phyloP scores from a whole-genome alignment of 64 coral and sea anemone genomes.

The Porites lutea region DNA sequence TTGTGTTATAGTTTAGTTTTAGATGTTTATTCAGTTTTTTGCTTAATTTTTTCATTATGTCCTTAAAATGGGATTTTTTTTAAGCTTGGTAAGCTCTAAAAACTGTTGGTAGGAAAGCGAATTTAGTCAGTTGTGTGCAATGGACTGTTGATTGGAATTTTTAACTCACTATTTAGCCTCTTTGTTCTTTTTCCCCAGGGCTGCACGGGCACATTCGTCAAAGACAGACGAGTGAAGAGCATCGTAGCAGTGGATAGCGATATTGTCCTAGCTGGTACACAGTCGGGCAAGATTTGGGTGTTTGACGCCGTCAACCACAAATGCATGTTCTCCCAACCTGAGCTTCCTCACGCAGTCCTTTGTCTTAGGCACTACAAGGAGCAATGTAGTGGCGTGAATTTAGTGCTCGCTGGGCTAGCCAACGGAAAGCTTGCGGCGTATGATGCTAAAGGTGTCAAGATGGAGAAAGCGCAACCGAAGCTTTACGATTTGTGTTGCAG shows the following conservation, averaged over 20 bases:
- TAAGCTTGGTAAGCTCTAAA: too few species aligned
- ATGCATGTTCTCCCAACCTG: conserved; percentile 58
- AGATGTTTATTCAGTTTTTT: too few species aligned
- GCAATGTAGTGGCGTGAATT: neutral
- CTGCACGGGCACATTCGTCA: conserved; percentile 86
- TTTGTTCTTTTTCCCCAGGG: conserved; percentile 51
- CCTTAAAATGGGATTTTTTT: too few species aligned
- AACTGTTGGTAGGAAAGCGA: too few species aligned
- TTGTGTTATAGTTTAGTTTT: too few species aligned
- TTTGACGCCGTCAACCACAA: conserved; percentile 78
- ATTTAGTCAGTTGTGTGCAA: too few species aligned
- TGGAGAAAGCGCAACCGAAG: conserved; percentile 26
- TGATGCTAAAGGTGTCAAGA: conserved; percentile 48
- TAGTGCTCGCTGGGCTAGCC: conserved; percentile 87
- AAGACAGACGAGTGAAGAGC: conserved; percentile 86
- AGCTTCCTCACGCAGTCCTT: conserved; percentile 75
- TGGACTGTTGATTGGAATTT: too few species aligned
- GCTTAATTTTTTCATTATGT: too few species aligned
- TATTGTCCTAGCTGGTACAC: conserved; percentile 85
- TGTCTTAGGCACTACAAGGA: conserved; percentile 71
- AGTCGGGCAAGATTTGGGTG: conserved; percentile 91
- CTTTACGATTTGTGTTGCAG: conserved; percentile 46
- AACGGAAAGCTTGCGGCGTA: conserved; percentile 88
- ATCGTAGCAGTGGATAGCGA: conserved; percentile 83
- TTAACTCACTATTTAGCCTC: too few species aligned